Conservation (phyloP, 2,797 vertebrate species). For the Peromyscus aztecus region DNA sequence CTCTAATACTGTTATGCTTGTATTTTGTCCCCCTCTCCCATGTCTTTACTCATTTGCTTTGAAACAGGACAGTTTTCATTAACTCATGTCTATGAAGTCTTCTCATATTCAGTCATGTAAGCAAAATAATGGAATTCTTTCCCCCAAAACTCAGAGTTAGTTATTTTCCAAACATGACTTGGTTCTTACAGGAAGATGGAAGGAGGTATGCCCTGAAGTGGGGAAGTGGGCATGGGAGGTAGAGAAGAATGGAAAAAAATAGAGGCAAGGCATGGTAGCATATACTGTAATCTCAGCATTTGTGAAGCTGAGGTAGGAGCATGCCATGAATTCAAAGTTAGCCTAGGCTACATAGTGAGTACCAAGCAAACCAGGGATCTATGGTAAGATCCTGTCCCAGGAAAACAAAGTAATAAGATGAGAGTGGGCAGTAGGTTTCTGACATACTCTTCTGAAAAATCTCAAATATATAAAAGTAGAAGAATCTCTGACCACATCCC, state of each 20-base stretch:
- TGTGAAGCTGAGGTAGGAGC: not conserved
- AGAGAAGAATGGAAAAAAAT: not conserved
- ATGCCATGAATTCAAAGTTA: not conserved
- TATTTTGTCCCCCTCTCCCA: not conserved
- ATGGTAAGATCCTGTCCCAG: not conserved
- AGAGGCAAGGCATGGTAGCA: not conserved
- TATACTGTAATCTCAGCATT: not conserved
- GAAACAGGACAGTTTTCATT: slow-evolving; percentile 28
- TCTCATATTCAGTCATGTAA: not conserved
- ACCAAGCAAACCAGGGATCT: not conserved
- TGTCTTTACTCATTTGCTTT: slow-evolving; percentile 20
- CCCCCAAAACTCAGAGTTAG: not conserved
- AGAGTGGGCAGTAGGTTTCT: not conserved
- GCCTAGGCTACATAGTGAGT: no score
- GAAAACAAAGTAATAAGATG: not conserved
- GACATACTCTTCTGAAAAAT: not conserved
- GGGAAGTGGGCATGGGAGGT: not conserved
- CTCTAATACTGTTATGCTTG: not conserved
- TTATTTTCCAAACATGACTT: not conserved
- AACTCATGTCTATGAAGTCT: not conserved
- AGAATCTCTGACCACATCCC: not conserved
- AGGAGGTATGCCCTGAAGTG: slow-evolving; percentile 3
- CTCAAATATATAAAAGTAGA: not conserved
- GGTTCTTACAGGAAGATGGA: not conserved
- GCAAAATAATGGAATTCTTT: not conserved